Conservation (phyloP, 2,797 vertebrate genomes). For the Euthynnus affinis region DNA sequence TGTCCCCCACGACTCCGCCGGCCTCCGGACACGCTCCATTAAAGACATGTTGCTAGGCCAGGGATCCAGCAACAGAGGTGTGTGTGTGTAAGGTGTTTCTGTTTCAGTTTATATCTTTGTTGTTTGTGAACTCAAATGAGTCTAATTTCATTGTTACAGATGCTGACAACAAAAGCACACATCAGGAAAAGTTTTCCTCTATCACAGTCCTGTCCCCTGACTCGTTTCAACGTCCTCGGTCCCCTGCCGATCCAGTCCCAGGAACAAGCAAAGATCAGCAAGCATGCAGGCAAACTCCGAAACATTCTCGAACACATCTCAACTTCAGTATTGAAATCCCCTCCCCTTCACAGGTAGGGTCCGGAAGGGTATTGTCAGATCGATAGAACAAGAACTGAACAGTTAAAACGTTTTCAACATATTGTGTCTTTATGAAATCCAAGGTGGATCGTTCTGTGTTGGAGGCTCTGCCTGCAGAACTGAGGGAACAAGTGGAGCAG, state of each 20-base stretch:
- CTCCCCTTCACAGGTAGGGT: slow-evolving; percentile 93
- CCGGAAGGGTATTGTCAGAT: neutral
- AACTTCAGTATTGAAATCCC: slow-evolving; percentile 96
- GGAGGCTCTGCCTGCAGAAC: slow-evolving; percentile 92
- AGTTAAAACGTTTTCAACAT: neutral
- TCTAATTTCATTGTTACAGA: slow-evolving; percentile 32
- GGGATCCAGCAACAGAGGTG: slow-evolving; percentile 60
- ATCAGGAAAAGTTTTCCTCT: slow-evolving; percentile 53
- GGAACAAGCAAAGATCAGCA: slow-evolving; percentile 84
- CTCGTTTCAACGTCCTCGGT: slow-evolving; percentile 55
- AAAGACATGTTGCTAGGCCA: slow-evolving; percentile 90
- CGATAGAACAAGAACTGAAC: neutral
- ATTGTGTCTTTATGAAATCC: slow-evolving; percentile 10
- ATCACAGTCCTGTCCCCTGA: slow-evolving; percentile 28
- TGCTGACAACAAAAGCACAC: slow-evolving; percentile 37
- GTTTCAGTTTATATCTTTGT: neutral
- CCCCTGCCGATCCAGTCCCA: slow-evolving; percentile 82
- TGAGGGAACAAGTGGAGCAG: slow-evolving; percentile 94
- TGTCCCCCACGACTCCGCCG: slow-evolving; percentile 62
- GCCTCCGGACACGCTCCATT: slow-evolving; percentile 86
- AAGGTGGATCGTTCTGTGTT: slow-evolving; percentile 95
- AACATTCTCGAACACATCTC: slow-evolving; percentile 85
- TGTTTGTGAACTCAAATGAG: neutral
- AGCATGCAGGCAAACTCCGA: slow-evolving; percentile 82
- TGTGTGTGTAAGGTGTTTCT: slow-evolving; percentile 36